phyloP scores from a whole-genome alignment of 2,113 vertebrate species.

The Sula dactylatra region DNA sequence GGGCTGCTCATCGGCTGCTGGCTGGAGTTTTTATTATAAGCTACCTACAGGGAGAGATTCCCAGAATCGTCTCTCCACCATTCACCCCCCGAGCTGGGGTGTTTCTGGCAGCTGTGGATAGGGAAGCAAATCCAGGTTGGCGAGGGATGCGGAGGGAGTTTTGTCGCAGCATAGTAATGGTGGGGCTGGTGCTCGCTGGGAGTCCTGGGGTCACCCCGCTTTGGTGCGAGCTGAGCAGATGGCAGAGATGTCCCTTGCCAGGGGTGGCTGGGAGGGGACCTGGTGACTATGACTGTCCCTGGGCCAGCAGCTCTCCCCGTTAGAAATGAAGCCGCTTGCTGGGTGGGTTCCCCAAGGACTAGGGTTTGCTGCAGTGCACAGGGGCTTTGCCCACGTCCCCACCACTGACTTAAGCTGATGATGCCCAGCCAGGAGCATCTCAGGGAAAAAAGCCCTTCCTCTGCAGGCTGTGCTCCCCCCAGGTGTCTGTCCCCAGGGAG shows the following conservation, averaged over 20 bases:
- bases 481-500: not conserved
- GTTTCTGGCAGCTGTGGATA: not conserved
- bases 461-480: not conserved
- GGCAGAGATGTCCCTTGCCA: not conserved
- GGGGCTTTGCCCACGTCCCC: not conserved
- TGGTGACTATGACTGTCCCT: not conserved
- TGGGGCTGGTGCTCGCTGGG: not conserved
- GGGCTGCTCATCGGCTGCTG: not conserved
- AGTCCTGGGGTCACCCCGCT: not conserved
- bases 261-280: not conserved
- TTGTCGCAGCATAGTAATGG: accelerated
- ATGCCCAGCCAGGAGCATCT: not conserved
- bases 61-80: not conserved
- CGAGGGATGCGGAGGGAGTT: not conserved
- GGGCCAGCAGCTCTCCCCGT: not conserved
- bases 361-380: not conserved
- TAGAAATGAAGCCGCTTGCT: not conserved
- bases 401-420: not conserved
- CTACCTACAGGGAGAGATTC: accelerated
- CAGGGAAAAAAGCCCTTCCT: not conserved
- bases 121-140: not conserved
- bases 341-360: not conserved
- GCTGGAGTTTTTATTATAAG: accelerated
- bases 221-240: not conserved
- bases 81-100: not conserved